phyloP scores from a whole-genome alignment of 2,113 vertebrate species.

The Mus musculus region DNA sequence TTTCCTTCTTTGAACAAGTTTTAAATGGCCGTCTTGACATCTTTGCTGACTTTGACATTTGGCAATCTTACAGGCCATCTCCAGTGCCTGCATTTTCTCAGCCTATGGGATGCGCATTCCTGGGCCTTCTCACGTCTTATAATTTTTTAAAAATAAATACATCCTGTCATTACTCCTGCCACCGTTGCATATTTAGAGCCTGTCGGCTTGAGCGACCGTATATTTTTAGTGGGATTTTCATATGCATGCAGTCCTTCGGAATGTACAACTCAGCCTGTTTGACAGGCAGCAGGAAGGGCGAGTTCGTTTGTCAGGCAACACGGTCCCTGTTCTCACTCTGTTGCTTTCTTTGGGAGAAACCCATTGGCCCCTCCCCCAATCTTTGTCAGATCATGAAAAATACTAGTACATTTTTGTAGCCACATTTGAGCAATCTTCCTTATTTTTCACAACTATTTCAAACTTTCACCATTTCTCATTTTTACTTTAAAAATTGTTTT shows the following conservation, averaged over 20 bases:
- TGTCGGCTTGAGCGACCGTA: not conserved
- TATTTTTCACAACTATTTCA: not conserved
- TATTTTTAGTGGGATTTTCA: constrained; percentile 34
- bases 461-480: not conserved
- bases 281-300: not conserved
- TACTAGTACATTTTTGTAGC: not conserved
- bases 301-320: not conserved
- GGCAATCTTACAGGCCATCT: not conserved
- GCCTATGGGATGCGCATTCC: not conserved
- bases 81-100: not conserved
- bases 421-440: not conserved
- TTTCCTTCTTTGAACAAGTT: not conserved
- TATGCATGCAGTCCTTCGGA: not conserved
- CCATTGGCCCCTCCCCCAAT: not conserved
- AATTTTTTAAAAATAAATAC: constrained; percentile 22
- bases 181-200: not conserved
- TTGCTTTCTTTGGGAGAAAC: not conserved
- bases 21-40: not conserved
- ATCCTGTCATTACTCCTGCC: not conserved
- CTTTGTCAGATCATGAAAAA: not conserved
- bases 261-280: not conserved
- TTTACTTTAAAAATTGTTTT: not conserved
- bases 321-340: not conserved
- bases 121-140: not conserved
- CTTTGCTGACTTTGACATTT: not conserved